These are phyloP conservation scores for Rhipidura dahli DNA, from an alignment of 2,113 vertebrate species.

Conservation along the genomic window DNA sequence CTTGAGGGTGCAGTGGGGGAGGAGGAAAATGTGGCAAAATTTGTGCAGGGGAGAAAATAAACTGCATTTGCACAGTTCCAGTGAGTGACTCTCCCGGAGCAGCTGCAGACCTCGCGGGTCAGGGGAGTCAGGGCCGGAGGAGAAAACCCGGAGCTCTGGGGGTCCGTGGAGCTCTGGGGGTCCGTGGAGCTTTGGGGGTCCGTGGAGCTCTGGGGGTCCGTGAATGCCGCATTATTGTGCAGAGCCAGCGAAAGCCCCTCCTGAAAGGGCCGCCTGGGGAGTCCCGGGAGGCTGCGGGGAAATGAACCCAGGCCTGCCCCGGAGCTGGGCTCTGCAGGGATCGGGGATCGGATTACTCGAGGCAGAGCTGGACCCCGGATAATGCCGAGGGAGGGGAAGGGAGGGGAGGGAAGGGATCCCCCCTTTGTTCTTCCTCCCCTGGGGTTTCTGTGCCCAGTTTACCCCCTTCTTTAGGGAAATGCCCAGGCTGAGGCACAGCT, in stretches of 20 bases:
- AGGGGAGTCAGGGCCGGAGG: not conserved
- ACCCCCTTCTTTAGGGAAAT: not conserved
- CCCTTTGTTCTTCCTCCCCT: not conserved
- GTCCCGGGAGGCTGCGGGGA: not conserved
- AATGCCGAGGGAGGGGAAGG: not conserved
- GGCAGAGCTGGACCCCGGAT: not conserved
- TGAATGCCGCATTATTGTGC: not conserved
- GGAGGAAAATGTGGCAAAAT: not conserved
- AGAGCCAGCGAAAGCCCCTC: not conserved
- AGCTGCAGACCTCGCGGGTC: accelerated
- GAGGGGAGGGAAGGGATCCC: no score
- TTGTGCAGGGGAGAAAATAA: not conserved
- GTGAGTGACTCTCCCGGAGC: accelerated
- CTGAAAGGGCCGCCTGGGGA: not conserved
- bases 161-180: not conserved
- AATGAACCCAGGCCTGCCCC: not conserved
- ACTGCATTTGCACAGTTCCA: not conserved
- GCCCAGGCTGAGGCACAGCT: not conserved
- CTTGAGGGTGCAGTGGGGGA: not conserved
- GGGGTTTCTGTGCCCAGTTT: not conserved
- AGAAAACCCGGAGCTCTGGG: not conserved
- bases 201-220: accelerated
- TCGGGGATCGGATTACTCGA: not conserved
- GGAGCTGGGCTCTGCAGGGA: not conserved
- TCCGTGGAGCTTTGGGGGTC: not conserved